Base-by-base conservation (phyloP, 2,113 vertebrate genomes). In the Nycticebus coucang region DNA sequence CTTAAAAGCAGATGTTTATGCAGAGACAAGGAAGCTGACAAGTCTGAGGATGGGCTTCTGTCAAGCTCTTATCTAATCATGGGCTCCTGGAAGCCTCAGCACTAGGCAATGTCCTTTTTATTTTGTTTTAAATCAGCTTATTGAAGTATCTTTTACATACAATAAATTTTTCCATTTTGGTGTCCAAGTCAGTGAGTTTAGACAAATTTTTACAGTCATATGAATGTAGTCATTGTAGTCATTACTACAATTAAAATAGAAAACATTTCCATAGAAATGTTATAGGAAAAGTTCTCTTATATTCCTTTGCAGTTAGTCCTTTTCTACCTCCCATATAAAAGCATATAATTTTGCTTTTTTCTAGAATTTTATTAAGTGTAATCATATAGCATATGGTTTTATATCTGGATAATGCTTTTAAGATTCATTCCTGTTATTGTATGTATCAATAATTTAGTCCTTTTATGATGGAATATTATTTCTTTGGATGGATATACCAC, bases 81-180 rank as follows among this genome's bases (percentile, higher is more conserved):
- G 41, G 19, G 50, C 17, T 71, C 71, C 57, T 66, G 18, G 33
- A 93, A 81, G 14, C 55, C 55, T 79, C 33, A 59, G 21, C 5
- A 33, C 10, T 2, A 57, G 55, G 3, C 22, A 64, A 45, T 74
- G 35, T 62, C 19, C 62, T 18, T 50, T 45, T 35, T 35, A 66
- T 89, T 72, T 89, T 80, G 1, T 91, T 91, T 95, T 62, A 91
- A 89, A 80, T 95, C 64, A 81, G 19, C 4, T 92, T 84, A 55
- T 53, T 91, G 62, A 55, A 26, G 5, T 84, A 88, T 83, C 35
- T 53, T 94, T 90, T 87, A 83, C 0, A 24, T 30, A 74, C 12
- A 35, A 79, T 57, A 87, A 89, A 59, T 77, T 22, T 89, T 68
- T 60, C 41, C 60, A 28, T 37, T 82, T 78, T 10, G 81, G 21